These are phyloP conservation scores for Seriola rivoliana DNA, from an alignment of 2,113 vertebrate genomes.

Conservation along the genomic window DNA sequence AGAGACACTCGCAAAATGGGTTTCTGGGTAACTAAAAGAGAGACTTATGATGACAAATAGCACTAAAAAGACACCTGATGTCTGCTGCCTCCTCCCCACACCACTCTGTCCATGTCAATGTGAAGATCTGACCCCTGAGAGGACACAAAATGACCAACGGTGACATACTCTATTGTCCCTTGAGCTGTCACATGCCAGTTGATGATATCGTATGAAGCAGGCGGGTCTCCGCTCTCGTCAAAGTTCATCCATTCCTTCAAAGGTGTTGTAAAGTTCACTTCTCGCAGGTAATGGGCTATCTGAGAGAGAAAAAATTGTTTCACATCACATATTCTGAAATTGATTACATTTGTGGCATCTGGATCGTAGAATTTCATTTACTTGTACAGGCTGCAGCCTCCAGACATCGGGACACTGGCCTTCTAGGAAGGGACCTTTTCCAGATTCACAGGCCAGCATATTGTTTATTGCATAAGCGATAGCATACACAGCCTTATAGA, in stretches of 20 bases:
- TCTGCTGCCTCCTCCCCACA: conserved; percentile 63
- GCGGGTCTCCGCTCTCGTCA: conserved; percentile 72
- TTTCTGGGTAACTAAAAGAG: not conserved
- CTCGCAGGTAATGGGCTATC: conserved; percentile 70
- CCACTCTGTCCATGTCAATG: conserved; percentile 63
- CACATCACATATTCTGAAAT: conserved; percentile 1
- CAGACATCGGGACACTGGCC: conserved; percentile 51
- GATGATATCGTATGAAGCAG: conserved; percentile 76
- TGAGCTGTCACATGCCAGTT: conserved; percentile 71
- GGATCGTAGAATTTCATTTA: conserved; percentile 24
- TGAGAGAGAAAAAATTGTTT: conserved; percentile 25
- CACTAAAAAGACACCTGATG: conserved; percentile 30
- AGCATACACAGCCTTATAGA: conserved; percentile 77
- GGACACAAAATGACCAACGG: conserved; percentile 71
- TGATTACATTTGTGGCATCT: conserved; percentile 21
- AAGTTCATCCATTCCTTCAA: conserved; percentile 71
- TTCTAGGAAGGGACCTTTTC: conserved; percentile 40
- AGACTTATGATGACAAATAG: not conserved
- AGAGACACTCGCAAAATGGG: not conserved
- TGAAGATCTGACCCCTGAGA: conserved; percentile 59
- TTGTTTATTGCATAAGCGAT: conserved; percentile 65
- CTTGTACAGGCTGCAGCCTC: conserved; percentile 64
- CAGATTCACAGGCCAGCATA: conserved; percentile 61
- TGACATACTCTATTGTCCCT: conserved; percentile 60
- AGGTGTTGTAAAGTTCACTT: conserved; percentile 71